A percentile compares a stretch with the other conserved stretches of the same genome.
phyloP scores from a whole-genome alignment of 2,797 vertebrate genomes.

The Epinephelus awoara region DNA sequence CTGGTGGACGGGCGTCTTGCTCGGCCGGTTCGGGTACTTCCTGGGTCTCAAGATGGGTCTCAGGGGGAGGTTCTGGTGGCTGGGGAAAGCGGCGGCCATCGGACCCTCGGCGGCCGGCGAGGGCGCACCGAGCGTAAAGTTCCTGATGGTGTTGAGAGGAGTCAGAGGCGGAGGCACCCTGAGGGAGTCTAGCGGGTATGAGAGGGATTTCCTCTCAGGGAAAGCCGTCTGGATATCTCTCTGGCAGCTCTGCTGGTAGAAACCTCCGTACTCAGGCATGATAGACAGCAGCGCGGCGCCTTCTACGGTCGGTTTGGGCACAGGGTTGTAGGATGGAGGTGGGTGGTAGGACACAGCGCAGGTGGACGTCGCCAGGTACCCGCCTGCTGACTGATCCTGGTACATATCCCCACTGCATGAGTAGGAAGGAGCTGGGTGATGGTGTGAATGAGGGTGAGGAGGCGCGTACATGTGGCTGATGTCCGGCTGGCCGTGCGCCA shows the following conservation, averaged over 20 bases:
- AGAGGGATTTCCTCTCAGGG: constrained; percentile 91
- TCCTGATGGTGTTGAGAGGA: constrained; percentile 95
- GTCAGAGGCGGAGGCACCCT: constrained; percentile 92
- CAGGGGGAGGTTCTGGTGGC: constrained; percentile 89
- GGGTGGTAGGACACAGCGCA: constrained; percentile 89
- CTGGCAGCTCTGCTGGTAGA: constrained; percentile 91
- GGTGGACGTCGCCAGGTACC: constrained; percentile 87
- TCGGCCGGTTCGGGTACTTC: constrained; percentile 93
- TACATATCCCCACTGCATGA: constrained; percentile 90
- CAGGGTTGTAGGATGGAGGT: constrained; percentile 82
- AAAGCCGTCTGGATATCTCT: constrained; percentile 86
- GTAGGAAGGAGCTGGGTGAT: constrained; percentile 82
- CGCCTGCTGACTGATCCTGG: constrained; percentile 86
- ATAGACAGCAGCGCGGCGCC: constrained; percentile 89
- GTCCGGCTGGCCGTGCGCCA: constrained; percentile 90
- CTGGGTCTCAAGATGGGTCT: constrained; percentile 91
- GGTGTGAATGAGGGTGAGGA: constrained; percentile 48
- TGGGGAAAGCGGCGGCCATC: constrained; percentile 82
- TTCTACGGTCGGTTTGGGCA: constrained; percentile 87
- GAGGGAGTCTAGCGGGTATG: constrained; percentile 91
- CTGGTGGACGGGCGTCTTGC: constrained; percentile 94
- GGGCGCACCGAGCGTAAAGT: constrained; percentile 91
- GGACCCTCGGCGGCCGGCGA: constrained; percentile 75
- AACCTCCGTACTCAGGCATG: constrained; percentile 91
- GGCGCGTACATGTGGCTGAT: constrained; percentile 93